These are phyloP conservation scores for Morone chrysops DNA, from an alignment of 2,113 vertebrate species.

Conservation along the genomic window DNA sequence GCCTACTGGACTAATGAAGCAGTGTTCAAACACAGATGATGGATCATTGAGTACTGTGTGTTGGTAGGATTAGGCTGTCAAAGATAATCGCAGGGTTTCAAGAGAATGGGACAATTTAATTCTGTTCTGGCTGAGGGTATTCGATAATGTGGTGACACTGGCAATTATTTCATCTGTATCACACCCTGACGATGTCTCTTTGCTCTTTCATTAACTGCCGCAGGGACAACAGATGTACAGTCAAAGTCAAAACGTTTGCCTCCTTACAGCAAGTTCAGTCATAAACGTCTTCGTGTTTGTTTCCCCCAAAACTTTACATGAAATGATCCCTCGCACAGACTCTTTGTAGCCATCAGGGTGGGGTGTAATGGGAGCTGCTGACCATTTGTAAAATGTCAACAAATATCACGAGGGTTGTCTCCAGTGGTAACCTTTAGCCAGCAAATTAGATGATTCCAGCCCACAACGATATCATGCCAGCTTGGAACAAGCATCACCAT, in stretches of 20 bases:
- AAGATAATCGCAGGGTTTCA: constrained; percentile 62
- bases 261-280: not conserved
- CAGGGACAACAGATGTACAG: constrained; percentile 14
- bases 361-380: constrained; percentile 30
- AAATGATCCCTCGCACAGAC: not conserved
- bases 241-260: constrained; percentile 29
- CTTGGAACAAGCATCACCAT: constrained; percentile 49
- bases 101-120: constrained; percentile 63
- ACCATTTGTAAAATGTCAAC: constrained; percentile 74
- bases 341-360: not conserved
- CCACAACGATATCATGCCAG: constrained; percentile 22
- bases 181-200: constrained; percentile 25
- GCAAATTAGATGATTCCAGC: constrained; percentile 49
- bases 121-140: constrained; percentile 49
- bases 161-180: constrained; percentile 53
- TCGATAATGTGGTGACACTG: constrained; percentile 45
- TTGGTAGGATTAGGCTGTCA: constrained; percentile 65
- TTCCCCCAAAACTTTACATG: constrained; percentile 1
- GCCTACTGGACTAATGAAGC: constrained; percentile 62
- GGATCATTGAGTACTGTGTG: constrained; percentile 60
- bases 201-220: constrained; percentile 44
- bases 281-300: not conserved
- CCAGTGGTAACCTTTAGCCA: constrained; percentile 62
- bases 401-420: constrained; percentile 70
- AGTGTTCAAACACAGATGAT: constrained; percentile 68